Percentiles rank a stretch among this genome's conserved stretches.
phyloP scores from a whole-genome alignment of 2,113 vertebrate genomes.

The Colossoma macropomum region DNA sequence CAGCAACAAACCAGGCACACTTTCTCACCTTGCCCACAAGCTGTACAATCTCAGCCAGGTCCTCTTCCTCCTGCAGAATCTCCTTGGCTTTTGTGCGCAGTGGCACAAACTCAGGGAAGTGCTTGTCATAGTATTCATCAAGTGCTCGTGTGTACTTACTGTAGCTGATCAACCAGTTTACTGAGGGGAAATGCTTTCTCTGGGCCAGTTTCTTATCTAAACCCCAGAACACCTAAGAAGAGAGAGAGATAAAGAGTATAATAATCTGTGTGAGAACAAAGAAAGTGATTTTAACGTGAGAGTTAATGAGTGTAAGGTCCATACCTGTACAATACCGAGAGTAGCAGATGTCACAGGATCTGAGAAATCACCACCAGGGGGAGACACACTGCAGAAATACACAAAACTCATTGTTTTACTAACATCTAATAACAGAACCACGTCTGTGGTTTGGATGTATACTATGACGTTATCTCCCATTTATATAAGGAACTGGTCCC shows the following conservation, averaged over 20 bases:
- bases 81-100: conserved; percentile 96
- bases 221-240: conserved; percentile 93
- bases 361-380: conserved; percentile 97
- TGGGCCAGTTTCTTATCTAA: conserved; percentile 98
- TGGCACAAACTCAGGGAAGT: conserved; percentile 95
- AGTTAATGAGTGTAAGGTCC: not conserved
- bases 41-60: conserved; percentile 97
- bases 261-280: not conserved
- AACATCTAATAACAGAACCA: not conserved
- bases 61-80: conserved; percentile 97
- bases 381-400: conserved; percentile 85
- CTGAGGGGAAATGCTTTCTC: conserved; percentile 96
- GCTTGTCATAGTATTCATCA: conserved; percentile 96
- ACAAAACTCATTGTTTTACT: not conserved
- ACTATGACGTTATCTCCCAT: not conserved
- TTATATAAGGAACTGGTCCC: too few species aligned
- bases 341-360: conserved; percentile 98
- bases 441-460: not conserved
- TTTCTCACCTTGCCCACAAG: conserved; percentile 91
- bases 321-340: conserved; percentile 93
- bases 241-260: not conserved
- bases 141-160: conserved; percentile 95
- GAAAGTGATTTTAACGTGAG: too few species aligned
- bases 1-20: too few species aligned
- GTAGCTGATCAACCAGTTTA: conserved; percentile 99